Evolutionary conservation across 2,888 invertebrate genomes (phyloP), one percentile per base, ranked within the genome.

Genomic region (Archips crataeganus): DNA sequence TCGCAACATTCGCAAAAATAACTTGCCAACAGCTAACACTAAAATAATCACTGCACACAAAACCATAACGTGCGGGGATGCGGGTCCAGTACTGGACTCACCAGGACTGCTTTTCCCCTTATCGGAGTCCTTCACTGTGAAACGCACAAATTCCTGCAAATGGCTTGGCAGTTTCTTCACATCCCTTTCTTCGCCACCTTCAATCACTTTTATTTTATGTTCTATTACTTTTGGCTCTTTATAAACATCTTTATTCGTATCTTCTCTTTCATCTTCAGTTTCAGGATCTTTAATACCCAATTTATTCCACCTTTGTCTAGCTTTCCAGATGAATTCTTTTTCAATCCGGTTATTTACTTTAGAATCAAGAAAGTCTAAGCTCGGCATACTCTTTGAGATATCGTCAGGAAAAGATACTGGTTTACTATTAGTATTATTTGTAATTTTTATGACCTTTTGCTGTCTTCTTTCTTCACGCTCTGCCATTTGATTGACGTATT

Each of bases 401-500:
- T 77, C 71, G 70, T 66, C 77, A 39, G 78, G 79, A 75, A 86
- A 84, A 76, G 83, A 79, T n/a, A 71, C 69, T 3, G 90, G 85
- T 76, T 94, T 89, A 81, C 57, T 57, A 11, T 96, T 95, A 0
- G 97, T 96, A 76, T 94, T 90, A 80, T 96, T 95, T 0, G 97
- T 96, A 75, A 98, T 96, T 94, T 97, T 97, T 15, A 98, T 97
- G 34, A 98, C 95, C 90, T 97, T 97, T 70, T 97, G 96, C 75
- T 97, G 96, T 79, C 97, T 97, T 61, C 98, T 95, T 83, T 98
- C 97, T 81, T 97, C 96, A 11, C 97, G 95, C 85, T 97, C 97
- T 5, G 97, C 96, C 82, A 98, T 96, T 90, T 98, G 97, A 83
- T 95, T 95, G 84, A 97, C 95, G 91, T 98, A 98, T 87, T 98